These are phyloP conservation scores for Salmo trutta DNA, from an alignment of 2,797 vertebrate species.

Conservation along the genomic window DNA sequence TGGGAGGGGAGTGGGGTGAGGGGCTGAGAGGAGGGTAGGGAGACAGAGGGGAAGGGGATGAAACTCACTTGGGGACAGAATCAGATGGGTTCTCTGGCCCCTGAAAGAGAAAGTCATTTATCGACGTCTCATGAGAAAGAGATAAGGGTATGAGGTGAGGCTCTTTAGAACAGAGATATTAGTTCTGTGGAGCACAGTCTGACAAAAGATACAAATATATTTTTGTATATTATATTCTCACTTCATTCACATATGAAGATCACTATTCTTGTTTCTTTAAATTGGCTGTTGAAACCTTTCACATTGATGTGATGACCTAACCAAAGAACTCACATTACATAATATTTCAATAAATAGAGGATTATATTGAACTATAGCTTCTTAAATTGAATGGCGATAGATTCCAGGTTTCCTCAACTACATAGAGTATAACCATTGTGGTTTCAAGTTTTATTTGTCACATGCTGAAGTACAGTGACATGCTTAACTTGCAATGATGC, in stretches of 20 bases:
- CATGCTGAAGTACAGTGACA: too few species aligned
- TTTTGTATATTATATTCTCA: conserved; percentile 37
- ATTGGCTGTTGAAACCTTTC: conserved; percentile 48
- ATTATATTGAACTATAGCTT: background rate
- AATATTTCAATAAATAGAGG: background rate
- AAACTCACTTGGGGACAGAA: conserved; percentile 8
- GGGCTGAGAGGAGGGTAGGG: too few species aligned
- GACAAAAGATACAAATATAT: conserved; percentile 34
- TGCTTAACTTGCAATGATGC: too few species aligned
- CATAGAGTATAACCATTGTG: background rate
- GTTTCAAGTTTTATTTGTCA: background rate
- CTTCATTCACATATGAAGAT: conserved; percentile 1
- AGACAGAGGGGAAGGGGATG: too few species aligned
- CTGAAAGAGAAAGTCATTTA: conserved; percentile 47
- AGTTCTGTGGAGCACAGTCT: conserved; percentile 14
- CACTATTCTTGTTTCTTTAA: conserved; percentile 38
- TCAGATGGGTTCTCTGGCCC: conserved; percentile 31
- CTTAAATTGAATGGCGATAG: background rate
- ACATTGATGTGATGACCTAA: conserved; percentile 51
- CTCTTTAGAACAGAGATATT: background rate
- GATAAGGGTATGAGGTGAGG: conserved; percentile 33
- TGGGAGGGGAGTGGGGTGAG: background rate
- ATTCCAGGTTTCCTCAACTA: background rate
- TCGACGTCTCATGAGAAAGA: background rate
- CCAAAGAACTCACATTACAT: conserved; percentile 20